Conservation (phyloP, 2,888 invertebrate genomes). For the Pseudococcus jackbeardsleyi region DNA sequence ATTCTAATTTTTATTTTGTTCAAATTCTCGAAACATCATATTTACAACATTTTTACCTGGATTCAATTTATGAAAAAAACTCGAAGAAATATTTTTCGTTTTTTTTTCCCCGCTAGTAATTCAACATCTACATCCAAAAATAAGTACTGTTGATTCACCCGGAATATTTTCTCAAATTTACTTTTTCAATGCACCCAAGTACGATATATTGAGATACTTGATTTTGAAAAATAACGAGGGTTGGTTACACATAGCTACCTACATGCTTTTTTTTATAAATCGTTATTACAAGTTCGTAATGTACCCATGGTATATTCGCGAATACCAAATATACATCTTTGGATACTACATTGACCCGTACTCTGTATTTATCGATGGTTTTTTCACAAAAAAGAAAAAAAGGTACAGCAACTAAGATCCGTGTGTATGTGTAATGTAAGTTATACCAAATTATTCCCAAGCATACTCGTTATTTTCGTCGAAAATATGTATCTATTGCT, state of each 20-base stretch:
- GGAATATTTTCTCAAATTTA: too few species aligned
- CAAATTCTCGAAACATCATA: too few species aligned
- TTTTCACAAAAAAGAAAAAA: neutral
- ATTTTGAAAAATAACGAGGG: neutral
- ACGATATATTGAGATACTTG: neutral
- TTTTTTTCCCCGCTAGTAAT: too few species aligned
- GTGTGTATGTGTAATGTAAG: neutral
- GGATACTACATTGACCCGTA: neutral
- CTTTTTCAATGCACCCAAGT: too few species aligned
- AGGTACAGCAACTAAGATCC: neutral
- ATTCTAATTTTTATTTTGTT: too few species aligned
- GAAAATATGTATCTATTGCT: constrained; percentile 21
- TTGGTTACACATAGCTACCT: neutral
- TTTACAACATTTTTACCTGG: too few species aligned
- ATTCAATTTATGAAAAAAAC: too few species aligned
- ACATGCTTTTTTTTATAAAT: constrained; percentile 5
- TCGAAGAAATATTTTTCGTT: too few species aligned
- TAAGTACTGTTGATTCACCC: too few species aligned
- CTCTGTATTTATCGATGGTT: neutral
- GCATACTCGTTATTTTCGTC: neutral
- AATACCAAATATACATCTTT: neutral
- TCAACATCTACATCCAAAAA: too few species aligned
- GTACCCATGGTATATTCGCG: neutral
- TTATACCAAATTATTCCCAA: constrained; percentile 20
- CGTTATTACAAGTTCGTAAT: neutral